Percentiles rank a stretch among this genome's conserved stretches.
phyloP scores from a whole-genome alignment of 2,113 vertebrate genomes.

The Tupaia chinensis region DNA sequence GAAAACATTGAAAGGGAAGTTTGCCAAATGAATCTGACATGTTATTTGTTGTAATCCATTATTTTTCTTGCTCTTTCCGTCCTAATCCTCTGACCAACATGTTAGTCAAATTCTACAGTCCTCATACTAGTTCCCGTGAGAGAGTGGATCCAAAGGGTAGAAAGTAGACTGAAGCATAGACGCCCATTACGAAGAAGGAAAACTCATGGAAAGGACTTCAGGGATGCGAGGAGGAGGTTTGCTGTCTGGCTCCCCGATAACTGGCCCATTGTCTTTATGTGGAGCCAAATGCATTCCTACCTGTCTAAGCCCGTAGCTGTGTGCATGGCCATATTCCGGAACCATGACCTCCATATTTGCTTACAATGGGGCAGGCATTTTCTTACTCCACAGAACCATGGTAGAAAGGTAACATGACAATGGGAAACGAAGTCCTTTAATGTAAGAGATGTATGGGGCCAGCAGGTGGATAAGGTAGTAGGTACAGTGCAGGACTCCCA shows the following conservation, averaged over 20 bases:
- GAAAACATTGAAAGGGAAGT: not conserved
- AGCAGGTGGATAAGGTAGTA: too few species aligned
- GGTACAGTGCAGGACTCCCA: too few species aligned
- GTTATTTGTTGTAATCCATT: not conserved
- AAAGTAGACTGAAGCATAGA: not conserved
- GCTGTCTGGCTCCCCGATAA: not conserved
- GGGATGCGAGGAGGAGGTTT: not conserved
- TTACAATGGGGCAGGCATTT: not conserved
- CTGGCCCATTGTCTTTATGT: not conserved
- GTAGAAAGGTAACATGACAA: not conserved
- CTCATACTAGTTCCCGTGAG: not conserved
- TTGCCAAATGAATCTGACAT: not conserved
- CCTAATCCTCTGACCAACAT: not conserved
- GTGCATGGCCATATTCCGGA: not conserved
- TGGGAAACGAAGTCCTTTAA: constrained; percentile 1
- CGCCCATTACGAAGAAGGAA: not conserved
- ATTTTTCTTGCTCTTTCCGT: not conserved
- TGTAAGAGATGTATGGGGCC: not conserved
- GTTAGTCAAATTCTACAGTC: not conserved
- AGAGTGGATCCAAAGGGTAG: not conserved
- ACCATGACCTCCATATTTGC: not conserved
- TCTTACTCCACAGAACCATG: not conserved
- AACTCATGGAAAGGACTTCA: not conserved
- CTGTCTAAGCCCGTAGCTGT: not conserved
- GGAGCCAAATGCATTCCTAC: not conserved